phyloP scores from a whole-genome alignment of 2,797 vertebrate species.

The Chlorospingus flavigularis region DNA sequence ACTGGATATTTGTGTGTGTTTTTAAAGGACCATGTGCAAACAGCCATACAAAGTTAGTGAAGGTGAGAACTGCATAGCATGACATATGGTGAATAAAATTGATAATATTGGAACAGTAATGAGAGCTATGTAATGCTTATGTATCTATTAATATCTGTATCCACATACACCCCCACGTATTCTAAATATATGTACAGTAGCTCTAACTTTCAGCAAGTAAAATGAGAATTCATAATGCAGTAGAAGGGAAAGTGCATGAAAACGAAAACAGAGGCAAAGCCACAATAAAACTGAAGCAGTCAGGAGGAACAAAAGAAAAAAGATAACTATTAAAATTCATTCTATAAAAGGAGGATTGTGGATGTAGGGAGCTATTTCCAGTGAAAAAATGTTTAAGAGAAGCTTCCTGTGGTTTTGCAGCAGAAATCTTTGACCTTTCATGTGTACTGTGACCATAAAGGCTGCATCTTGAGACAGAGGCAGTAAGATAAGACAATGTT shows the following conservation, averaged over 20 bases:
- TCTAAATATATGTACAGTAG: conserved; percentile 66
- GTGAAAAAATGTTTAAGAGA: conserved; percentile 13
- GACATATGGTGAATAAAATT: conserved; percentile 29
- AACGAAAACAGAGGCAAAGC: conserved; percentile 42
- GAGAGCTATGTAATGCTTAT: conserved; percentile 40
- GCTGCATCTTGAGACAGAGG: not conserved
- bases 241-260: conserved; percentile 17
- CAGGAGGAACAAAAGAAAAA: not conserved
- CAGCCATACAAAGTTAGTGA: not conserved
- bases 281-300: conserved; percentile 24
- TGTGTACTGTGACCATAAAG: not conserved
- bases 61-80: not conserved
- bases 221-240: conserved; percentile 46
- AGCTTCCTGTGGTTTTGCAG: not conserved
- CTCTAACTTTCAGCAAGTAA: conserved; percentile 55
- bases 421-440: not conserved
- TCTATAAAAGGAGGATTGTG: not conserved
- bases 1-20: not conserved
- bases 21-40: conserved; percentile 15
- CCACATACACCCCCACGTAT: conserved; percentile 51
- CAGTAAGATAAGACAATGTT: not conserved
- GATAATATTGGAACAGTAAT: conserved; percentile 60
- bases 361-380: not conserved
- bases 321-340: not conserved
- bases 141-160: conserved; percentile 66